Evolutionary conservation across 2,797 vertebrate species (phyloP).

Genomic region (Limnodromus scolopaceus): DNA sequence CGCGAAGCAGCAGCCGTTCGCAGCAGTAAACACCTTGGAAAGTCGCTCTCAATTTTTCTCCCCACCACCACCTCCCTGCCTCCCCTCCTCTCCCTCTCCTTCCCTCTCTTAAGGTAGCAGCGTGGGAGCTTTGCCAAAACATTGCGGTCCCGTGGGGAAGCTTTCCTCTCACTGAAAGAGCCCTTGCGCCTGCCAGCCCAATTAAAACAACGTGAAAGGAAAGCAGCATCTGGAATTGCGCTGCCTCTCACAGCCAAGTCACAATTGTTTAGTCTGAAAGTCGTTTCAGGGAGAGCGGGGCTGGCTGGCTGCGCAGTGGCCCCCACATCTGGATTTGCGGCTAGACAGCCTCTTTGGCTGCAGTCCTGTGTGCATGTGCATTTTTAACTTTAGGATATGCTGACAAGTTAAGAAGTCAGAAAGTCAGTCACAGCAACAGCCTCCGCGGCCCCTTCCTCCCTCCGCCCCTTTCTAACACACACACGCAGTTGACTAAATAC

Average conservation of each 20-base stretch:
- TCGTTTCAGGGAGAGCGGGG: conserved; percentile 77
- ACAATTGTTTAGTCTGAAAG: conserved; percentile 98
- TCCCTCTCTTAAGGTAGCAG: conserved; percentile 78
- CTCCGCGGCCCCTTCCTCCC: conserved; percentile 65
- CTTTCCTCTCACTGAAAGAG: conserved; percentile 84
- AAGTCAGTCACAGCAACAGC: conserved; percentile 78
- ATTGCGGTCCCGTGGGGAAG: conserved; percentile 79
- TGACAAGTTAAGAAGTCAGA: conserved; percentile 87
- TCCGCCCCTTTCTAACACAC: conserved; percentile 72
- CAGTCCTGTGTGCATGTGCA: conserved; percentile 83
- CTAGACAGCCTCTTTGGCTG: conserved; percentile 85
- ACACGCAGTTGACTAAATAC: conserved; percentile 66
- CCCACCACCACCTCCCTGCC: not conserved
- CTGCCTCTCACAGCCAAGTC: conserved; percentile 92
- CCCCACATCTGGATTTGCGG: conserved; percentile 86
- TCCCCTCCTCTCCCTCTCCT: conserved; percentile 49
- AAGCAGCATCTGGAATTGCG: conserved; percentile 93
- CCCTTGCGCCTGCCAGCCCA: conserved; percentile 86
- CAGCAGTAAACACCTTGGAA: conserved; percentile 78
- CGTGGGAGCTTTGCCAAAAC: conserved; percentile 80
- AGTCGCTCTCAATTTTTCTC: conserved; percentile 66
- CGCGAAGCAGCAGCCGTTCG: conserved; percentile 56
- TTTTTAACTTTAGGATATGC: conserved; percentile 85
- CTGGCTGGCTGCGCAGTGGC: conserved; percentile 77
- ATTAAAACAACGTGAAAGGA: conserved; percentile 85